Percentiles rank a stretch among this genome's conserved stretches.
These are phyloP conservation scores for Amazona guildingii DNA, from an alignment of 2,113 vertebrate species.

Conservation along the genomic window DNA sequence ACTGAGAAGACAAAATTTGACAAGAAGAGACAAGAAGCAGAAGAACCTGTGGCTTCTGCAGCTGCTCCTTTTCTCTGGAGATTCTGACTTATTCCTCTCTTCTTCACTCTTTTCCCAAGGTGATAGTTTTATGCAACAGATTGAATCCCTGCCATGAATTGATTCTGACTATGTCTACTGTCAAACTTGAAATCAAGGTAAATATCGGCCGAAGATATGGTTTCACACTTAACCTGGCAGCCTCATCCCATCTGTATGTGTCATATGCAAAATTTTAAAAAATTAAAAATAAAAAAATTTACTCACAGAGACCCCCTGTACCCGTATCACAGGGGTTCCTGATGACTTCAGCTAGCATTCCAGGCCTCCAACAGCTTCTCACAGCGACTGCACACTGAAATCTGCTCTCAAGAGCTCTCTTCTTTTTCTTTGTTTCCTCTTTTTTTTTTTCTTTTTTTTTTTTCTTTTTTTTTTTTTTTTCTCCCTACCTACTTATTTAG, in stretches of 20 bases:
- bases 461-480: neutral
- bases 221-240: neutral
- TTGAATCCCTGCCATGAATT: neutral
- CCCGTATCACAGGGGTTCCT: neutral
- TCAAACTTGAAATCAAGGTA: neutral
- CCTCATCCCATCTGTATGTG: neutral
- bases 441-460: neutral
- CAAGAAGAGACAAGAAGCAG: neutral
- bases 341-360: neutral
- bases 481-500: neutral
- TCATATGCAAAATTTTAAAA: neutral
- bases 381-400: neutral
- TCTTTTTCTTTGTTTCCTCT: neutral
- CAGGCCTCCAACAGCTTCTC: neutral
- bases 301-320: neutral
- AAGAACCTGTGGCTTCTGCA: neutral
- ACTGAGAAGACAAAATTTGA: neutral
- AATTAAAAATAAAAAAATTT: neutral
- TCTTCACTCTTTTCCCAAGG: neutral
- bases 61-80: neutral
- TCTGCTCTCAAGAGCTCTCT: neutral
- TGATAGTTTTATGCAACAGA: neutral
- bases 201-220: neutral
- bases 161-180: neutral
- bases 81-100: neutral